Percentiles rank a stretch among this genome's conserved stretches.
These are phyloP conservation scores for Rattus rattus DNA, from an alignment of 2,113 vertebrate species.

Conservation along the genomic window DNA sequence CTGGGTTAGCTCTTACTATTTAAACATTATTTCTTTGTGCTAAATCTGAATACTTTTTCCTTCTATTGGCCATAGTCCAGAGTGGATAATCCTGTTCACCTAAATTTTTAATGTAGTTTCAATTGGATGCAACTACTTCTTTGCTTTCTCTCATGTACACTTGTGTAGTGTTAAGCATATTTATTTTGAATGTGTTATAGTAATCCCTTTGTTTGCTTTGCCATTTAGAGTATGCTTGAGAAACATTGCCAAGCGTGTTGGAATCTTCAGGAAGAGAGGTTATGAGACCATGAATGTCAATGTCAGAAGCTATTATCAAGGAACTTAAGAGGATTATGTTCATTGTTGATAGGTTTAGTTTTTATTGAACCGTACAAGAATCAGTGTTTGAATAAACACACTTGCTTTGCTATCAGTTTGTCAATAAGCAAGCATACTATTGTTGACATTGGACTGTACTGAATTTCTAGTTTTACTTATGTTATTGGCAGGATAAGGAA, in stretches of 20 bases:
- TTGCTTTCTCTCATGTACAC: slow-evolving; percentile 40
- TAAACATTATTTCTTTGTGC: not conserved
- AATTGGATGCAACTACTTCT: slow-evolving; percentile 17
- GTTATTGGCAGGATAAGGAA: not conserved
- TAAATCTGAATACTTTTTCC: slow-evolving; percentile 26
- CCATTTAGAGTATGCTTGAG: slow-evolving; percentile 57
- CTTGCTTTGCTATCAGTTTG: slow-evolving; percentile 44
- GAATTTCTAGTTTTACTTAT: not conserved
- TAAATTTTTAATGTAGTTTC: slow-evolving; percentile 72
- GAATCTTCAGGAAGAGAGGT: slow-evolving; percentile 65
- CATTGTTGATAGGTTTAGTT: slow-evolving; percentile 64
- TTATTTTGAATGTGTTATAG: slow-evolving; percentile 45
- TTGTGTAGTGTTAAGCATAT: slow-evolving; percentile 42
- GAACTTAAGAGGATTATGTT: slow-evolving; percentile 73
- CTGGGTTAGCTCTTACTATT: not conserved
- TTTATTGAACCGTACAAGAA: slow-evolving; percentile 60
- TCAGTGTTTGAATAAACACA: slow-evolving; percentile 48
- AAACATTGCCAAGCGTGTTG: slow-evolving; percentile 57
- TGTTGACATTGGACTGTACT: slow-evolving; percentile 27
- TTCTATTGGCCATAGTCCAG: slow-evolving; percentile 39
- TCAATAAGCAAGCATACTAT: slow-evolving; percentile 58
- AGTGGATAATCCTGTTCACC: slow-evolving; percentile 54
- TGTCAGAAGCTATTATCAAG: slow-evolving; percentile 73
- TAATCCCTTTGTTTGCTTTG: slow-evolving; percentile 76
- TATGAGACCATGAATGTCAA: slow-evolving; percentile 73